Evolutionary conservation across 2,113 vertebrate species (phyloP).

Genomic region (Nothocercus julius): DNA sequence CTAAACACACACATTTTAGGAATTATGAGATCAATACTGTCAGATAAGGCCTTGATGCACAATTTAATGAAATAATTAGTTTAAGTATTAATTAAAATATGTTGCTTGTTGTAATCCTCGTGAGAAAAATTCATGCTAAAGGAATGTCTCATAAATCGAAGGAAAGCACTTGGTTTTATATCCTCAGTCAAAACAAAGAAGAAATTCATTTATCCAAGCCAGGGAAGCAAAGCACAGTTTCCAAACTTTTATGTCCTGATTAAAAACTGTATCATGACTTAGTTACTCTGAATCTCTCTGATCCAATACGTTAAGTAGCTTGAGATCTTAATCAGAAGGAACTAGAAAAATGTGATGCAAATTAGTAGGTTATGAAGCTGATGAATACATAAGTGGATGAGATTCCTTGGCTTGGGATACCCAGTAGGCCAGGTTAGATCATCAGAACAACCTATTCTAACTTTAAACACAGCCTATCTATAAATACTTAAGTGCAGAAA

Average conservation of each 20-base stretch:
- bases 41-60: background rate
- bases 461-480: background rate
- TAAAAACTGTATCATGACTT: slow-evolving; percentile 28
- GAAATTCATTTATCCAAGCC: background rate
- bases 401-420: background rate
- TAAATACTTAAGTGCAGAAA: background rate
- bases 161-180: background rate
- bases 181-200: background rate
- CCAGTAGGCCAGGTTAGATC: background rate
- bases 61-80: background rate
- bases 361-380: slow-evolving; percentile 4
- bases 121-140: background rate
- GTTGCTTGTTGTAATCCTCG: background rate
- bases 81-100: slow-evolving; percentile 1
- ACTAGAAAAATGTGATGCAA: slow-evolving; percentile 35
- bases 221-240: slow-evolving; percentile 9
- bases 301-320: slow-evolving; percentile 45
- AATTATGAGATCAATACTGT: background rate
- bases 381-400: background rate
- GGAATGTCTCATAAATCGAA: background rate
- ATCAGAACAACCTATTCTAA: background rate
- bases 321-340: background rate
- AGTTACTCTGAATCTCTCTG: slow-evolving; percentile 24
- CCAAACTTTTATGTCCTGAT: background rate
- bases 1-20: background rate